Conservation (phyloP, 1,140 invertebrate species). For the Leucophenga varia region DNA sequence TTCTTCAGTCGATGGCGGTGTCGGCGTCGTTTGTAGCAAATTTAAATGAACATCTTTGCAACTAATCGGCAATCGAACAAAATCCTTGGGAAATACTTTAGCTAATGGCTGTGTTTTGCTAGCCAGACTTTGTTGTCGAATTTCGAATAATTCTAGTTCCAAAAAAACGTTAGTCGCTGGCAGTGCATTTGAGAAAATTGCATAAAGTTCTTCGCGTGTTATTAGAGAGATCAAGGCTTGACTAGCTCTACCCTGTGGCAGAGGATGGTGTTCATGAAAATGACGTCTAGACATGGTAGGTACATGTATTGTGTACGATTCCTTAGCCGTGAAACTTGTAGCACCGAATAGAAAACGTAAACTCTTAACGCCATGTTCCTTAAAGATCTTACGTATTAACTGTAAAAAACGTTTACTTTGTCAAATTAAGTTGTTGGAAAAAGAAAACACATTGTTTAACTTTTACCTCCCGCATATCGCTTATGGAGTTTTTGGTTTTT, state of each 20-base stretch:
- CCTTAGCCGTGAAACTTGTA: slow-evolving; percentile 12
- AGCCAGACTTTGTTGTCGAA: too few species aligned
- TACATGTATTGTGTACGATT: slow-evolving; percentile 16
- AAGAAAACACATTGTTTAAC: too few species aligned
- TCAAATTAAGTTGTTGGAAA: too few species aligned
- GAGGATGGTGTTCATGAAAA: slow-evolving; percentile 10
- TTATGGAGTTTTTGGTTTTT: slow-evolving; percentile 12
- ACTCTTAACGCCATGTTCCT: slow-evolving; percentile 4
- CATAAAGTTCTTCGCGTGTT: slow-evolving; percentile 12
- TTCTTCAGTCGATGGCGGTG: too few species aligned
- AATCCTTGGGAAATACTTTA: too few species aligned
- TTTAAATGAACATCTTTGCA: too few species aligned
- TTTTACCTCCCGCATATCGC: slow-evolving; percentile 14
- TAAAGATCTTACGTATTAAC: slow-evolving; percentile 1
- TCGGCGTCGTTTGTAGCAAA: too few species aligned
- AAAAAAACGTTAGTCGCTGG: slow-evolving; percentile 16
- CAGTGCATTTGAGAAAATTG: slow-evolving; percentile 11
- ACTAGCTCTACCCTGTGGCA: slow-evolving; percentile 2
- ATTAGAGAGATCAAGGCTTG: slow-evolving; percentile 14
- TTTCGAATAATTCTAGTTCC: slow-evolving; percentile 9
- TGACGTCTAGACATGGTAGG: slow-evolving; percentile 14
- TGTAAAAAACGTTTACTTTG: too few species aligned
- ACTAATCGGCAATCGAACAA: too few species aligned
- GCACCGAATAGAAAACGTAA: slow-evolving; percentile 17
- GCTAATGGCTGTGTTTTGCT: too few species aligned